These are phyloP conservation scores for Cotesia glomerata DNA, from an alignment of 1,140 invertebrate genomes.

Conservation along the genomic window DNA sequence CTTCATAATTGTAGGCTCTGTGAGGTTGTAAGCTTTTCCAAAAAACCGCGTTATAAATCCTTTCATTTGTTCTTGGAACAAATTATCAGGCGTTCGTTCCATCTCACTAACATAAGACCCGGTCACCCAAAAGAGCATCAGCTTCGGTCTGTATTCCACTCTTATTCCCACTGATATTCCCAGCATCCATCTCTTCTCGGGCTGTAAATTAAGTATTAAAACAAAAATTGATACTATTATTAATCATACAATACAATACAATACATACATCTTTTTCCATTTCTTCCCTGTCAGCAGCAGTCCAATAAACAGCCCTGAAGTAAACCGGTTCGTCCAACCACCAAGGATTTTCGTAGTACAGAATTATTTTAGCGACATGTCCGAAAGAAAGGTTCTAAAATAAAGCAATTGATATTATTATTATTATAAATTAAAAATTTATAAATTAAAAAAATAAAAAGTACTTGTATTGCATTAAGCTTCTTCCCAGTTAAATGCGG, in stretches of 20 bases:
- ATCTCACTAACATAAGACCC: constrained; percentile 66
- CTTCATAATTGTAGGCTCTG: constrained; percentile 56
- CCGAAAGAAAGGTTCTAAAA: constrained; percentile 63
- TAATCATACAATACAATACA: not conserved
- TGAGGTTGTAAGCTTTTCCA: constrained; percentile 61
- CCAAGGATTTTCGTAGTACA: constrained; percentile 69
- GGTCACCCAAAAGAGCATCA: constrained; percentile 72
- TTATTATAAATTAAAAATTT: not conserved
- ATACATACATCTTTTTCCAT: constrained; percentile 37
- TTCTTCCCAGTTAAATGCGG: constrained; percentile 69
- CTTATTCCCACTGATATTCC: constrained; percentile 72
- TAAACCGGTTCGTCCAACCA: constrained; percentile 52
- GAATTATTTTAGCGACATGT: constrained; percentile 72
- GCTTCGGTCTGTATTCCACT: constrained; percentile 70
- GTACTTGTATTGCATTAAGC: constrained; percentile 44
- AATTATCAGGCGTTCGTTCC: constrained; percentile 63
- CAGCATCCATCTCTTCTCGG: constrained; percentile 63
- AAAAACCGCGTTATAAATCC: constrained; percentile 62
- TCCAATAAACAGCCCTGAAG: constrained; percentile 64
- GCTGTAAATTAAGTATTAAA: constrained; percentile 21
- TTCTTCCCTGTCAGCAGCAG: constrained; percentile 52
- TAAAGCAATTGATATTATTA: constrained; percentile 15
- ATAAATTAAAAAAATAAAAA: not conserved
- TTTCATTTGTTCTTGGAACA: constrained; percentile 60
- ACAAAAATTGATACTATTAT: not conserved